phyloP scores from a whole-genome alignment of 2,113 vertebrate species.

The Catharus bicknelli region DNA sequence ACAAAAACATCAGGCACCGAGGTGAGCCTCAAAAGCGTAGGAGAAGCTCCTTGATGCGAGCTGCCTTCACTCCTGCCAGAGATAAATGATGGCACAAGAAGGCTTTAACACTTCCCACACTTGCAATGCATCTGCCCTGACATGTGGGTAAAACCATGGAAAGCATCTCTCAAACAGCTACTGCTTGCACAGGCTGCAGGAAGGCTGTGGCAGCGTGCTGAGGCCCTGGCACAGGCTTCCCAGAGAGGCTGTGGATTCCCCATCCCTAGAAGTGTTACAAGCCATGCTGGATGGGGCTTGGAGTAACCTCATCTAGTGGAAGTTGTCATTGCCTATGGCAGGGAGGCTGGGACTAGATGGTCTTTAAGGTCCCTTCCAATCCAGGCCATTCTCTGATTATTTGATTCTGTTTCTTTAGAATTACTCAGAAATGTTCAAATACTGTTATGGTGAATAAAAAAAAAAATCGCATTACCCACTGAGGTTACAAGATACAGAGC shows the following conservation, averaged over 20 bases:
- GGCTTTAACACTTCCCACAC: background rate
- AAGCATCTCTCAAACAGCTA: background rate
- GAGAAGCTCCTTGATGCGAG: background rate
- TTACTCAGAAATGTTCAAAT: background rate
- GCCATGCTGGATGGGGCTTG: background rate
- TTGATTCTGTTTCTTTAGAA: background rate
- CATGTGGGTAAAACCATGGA: background rate
- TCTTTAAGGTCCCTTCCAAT: background rate
- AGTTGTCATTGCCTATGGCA: background rate
- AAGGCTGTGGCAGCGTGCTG: background rate
- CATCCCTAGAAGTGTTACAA: background rate
- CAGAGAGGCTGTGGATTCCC: background rate
- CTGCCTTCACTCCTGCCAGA: background rate
- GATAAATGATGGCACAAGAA: background rate
- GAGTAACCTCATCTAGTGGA: background rate
- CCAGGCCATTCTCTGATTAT: background rate
- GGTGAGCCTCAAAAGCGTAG: background rate
- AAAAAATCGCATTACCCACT: background rate
- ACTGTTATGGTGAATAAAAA: background rate
- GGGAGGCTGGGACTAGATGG: background rate
- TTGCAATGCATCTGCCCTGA: background rate
- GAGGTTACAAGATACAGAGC: background rate
- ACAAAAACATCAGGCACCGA: fast-evolving
- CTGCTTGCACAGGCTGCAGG: background rate
- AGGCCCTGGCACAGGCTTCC: background rate